phyloP scores from a whole-genome alignment of 2,113 vertebrate genomes.

The Phrynosoma platyrhinos region DNA sequence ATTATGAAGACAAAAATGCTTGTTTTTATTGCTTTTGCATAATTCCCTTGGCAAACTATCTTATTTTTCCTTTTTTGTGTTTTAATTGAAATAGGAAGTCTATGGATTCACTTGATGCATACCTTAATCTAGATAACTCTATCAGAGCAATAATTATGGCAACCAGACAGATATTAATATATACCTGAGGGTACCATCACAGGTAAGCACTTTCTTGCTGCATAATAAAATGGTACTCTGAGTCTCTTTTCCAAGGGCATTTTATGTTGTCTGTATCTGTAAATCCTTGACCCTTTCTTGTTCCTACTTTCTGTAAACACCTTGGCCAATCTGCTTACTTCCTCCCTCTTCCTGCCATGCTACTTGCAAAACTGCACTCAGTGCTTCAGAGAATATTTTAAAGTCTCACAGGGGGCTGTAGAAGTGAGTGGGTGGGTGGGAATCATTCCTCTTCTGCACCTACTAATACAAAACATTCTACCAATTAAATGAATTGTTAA shows the following conservation, averaged over 20 bases:
- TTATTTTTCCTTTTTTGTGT: not conserved
- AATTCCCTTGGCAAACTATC: slow-evolving; percentile 6
- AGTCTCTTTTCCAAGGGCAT: not conserved
- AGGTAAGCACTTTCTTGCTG: not conserved
- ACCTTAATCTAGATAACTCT: not conserved
- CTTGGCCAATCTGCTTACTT: not conserved
- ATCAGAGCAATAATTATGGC: not conserved
- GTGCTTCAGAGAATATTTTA: too few relatives aligned
- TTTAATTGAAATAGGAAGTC: not conserved
- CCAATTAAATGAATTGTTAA: too few relatives aligned
- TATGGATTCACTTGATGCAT: not conserved
- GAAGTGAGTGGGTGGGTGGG: too few relatives aligned
- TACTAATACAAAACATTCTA: too few relatives aligned
- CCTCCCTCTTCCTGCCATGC: too few relatives aligned
- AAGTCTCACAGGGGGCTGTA: too few relatives aligned
- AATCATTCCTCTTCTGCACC: too few relatives aligned
- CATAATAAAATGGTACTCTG: not conserved
- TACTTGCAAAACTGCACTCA: not conserved
- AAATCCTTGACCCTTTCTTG: not conserved
- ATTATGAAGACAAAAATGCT: slow-evolving; percentile 56
- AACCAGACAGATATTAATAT: not conserved
- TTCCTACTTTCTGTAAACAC: not conserved
- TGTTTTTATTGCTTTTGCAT: slow-evolving; percentile 43
- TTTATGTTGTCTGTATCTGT: not conserved
- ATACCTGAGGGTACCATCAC: not conserved